Evolutionary conservation across 2,113 vertebrate genomes (phyloP).

Genomic region (Microcebus griseorufus): DNA sequence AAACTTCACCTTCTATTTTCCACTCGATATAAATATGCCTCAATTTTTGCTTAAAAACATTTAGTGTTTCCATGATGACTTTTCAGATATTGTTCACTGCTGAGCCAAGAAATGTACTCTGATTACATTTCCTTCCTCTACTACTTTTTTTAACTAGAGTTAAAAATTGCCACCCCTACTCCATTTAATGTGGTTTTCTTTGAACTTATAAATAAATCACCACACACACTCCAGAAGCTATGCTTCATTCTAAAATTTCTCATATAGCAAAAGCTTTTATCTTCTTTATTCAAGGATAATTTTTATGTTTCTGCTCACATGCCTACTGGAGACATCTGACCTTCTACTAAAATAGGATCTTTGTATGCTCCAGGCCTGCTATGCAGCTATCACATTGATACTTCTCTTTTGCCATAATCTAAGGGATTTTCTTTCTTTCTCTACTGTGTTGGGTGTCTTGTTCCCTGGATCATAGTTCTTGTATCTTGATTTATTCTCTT

Average conservation of each 20-base stretch:
- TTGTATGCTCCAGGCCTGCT: background rate
- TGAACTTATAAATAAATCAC: background rate
- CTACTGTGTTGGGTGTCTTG: background rate
- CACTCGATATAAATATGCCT: slow-evolving; percentile 1
- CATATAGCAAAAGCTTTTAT: background rate
- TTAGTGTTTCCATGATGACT: slow-evolving; percentile 1
- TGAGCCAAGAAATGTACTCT: slow-evolving; percentile 23
- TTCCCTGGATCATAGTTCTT: background rate
- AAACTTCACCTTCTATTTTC: background rate
- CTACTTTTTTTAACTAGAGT: background rate
- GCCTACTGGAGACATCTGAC: background rate
- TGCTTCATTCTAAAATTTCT: slow-evolving; percentile 8
- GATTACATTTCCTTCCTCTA: slow-evolving; percentile 44
- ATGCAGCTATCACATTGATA: background rate
- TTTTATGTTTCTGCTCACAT: background rate
- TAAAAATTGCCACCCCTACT: background rate
- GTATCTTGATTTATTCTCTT: background rate
- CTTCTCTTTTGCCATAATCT: background rate
- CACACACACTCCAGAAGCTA: background rate
- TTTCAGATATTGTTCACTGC: slow-evolving; percentile 47
- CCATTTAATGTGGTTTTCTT: slow-evolving; percentile 35
- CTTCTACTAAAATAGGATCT: background rate
- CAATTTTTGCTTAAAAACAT: slow-evolving; percentile 4
- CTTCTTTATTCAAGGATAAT: background rate
- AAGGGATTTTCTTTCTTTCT: background rate